Conservation (phyloP, 1,140 invertebrate genomes). For the Drosophila navojoa region DNA sequence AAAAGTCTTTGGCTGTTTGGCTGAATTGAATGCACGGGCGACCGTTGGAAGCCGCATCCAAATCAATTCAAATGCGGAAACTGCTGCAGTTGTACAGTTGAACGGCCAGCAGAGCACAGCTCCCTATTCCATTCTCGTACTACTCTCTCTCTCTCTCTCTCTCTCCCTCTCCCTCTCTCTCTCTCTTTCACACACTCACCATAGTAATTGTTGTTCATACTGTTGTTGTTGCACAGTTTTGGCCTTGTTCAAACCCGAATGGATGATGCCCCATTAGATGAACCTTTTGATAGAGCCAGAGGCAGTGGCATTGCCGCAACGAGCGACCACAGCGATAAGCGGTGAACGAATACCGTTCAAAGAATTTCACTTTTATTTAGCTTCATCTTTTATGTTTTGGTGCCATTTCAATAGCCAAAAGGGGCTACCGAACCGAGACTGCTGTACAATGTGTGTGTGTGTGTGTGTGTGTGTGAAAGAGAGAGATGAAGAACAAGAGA, state of each 20-base stretch:
- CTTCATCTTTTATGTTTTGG: background rate
- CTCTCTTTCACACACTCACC: background rate
- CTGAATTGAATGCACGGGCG: slow-evolving; percentile 31
- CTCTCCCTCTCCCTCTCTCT: background rate
- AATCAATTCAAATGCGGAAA: slow-evolving; percentile 78
- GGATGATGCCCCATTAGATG: slow-evolving; percentile 45
- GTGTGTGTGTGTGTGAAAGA: no score
- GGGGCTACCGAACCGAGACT: background rate
- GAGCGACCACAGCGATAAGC: slow-evolving; percentile 25
- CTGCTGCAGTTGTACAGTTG: slow-evolving; percentile 78
- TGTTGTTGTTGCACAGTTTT: slow-evolving; percentile 26
- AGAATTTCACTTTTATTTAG: slow-evolving; percentile 15
- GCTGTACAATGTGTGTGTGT: no score
- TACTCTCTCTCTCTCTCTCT: background rate
- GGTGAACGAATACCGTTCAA: slow-evolving; percentile 19
- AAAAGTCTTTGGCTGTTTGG: slow-evolving; percentile 52
- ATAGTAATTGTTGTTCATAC: slow-evolving; percentile 24
- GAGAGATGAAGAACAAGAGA: background rate
- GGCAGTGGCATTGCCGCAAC: background rate
- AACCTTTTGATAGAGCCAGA: slow-evolving; percentile 46
- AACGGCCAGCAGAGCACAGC: slow-evolving; percentile 40
- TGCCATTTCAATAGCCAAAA: slow-evolving; percentile 17
- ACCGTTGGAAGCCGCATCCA: slow-evolving; percentile 56
- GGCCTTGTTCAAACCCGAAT: slow-evolving; percentile 35
- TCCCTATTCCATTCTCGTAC: no score